Conservation (phyloP, 2,797 vertebrate genomes). For the Meda fulgida region DNA sequence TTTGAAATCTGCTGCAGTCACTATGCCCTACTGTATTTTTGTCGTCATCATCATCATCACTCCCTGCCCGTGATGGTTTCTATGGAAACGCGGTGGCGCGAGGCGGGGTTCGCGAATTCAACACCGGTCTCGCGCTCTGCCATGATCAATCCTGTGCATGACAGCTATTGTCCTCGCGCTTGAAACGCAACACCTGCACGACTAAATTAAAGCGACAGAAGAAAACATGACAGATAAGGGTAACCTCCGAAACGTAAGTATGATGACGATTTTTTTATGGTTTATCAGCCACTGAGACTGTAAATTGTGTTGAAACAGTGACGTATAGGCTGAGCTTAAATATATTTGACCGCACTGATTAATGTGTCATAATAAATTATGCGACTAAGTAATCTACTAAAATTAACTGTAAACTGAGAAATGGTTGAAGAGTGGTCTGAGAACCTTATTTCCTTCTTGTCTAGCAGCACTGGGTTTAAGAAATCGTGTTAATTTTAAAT, state of each 20-base stretch:
- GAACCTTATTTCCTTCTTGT: neutral
- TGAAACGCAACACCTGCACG: slow-evolving; percentile 37
- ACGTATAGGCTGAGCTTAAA: neutral
- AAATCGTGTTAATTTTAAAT: neutral
- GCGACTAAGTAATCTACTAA: neutral
- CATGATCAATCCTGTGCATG: slow-evolving; percentile 52
- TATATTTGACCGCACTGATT: neutral
- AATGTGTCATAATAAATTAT: neutral
- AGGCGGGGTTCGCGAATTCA: slow-evolving; percentile 69
- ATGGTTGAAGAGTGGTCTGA: neutral
- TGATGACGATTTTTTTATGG: slow-evolving; percentile 5
- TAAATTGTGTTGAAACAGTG: neutral
- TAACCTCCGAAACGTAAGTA: slow-evolving; percentile 76
- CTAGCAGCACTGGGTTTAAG: neutral
- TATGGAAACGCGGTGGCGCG: slow-evolving; percentile 71
- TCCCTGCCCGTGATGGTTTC: slow-evolving; percentile 71
- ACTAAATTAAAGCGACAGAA: slow-evolving; percentile 46
- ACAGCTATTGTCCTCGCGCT: slow-evolving; percentile 58
- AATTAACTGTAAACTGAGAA: neutral
- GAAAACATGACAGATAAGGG: slow-evolving; percentile 78
- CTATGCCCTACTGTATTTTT: neutral
- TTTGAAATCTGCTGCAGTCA: neutral
- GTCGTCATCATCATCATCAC: neutral
- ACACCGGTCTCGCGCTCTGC: slow-evolving; percentile 47
- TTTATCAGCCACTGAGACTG: neutral